Conservation (phyloP, 92 coral and sea anemone species). For the Zoanthus solanderi region DNA sequence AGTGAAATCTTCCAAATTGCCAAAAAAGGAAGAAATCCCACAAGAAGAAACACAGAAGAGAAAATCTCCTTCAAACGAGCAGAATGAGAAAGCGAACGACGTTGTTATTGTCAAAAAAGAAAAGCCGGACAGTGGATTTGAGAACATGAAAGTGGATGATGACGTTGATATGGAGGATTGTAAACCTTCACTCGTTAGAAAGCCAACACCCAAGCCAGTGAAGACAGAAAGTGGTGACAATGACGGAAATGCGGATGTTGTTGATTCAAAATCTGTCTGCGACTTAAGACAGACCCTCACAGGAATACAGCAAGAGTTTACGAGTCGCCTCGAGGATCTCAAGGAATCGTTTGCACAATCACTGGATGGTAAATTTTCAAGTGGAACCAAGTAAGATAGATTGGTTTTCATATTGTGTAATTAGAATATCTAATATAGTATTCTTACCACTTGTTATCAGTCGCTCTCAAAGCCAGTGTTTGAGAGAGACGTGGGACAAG, state of each 20-base stretch:
- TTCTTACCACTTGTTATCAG: not conserved
- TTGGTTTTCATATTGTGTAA: not conserved
- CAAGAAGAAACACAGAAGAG: slow-evolving; percentile 24
- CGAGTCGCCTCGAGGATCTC: slow-evolving; percentile 88
- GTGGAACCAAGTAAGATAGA: slow-evolving; percentile 44
- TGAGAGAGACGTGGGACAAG: not conserved
- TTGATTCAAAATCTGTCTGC: slow-evolving; percentile 60
- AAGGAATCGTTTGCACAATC: slow-evolving; percentile 86
- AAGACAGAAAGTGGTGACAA: slow-evolving; percentile 20
- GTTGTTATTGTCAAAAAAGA: slow-evolving; percentile 63
- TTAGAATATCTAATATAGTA: not conserved
- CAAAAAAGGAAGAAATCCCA: slow-evolving; percentile 50
- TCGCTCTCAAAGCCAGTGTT: not conserved
- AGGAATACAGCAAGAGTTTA: slow-evolving; percentile 92
- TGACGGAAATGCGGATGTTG: slow-evolving; percentile 61
- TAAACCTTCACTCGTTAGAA: slow-evolving; percentile 16
- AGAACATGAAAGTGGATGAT: not conserved
- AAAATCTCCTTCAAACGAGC: slow-evolving; percentile 44
- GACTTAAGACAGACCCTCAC: slow-evolving; percentile 86
- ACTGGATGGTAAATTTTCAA: slow-evolving; percentile 71
- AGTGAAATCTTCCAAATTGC: slow-evolving; percentile 44
- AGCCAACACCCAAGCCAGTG: not conserved
- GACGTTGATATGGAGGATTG: slow-evolving; percentile 11
- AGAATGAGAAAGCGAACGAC: slow-evolving; percentile 11
- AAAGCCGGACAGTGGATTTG: slow-evolving; percentile 46